Evolutionary conservation across 2,888 invertebrate genomes (phyloP), one percentile per base, ranked within the genome.

Genomic region (Synergus umbraculus): DNA sequence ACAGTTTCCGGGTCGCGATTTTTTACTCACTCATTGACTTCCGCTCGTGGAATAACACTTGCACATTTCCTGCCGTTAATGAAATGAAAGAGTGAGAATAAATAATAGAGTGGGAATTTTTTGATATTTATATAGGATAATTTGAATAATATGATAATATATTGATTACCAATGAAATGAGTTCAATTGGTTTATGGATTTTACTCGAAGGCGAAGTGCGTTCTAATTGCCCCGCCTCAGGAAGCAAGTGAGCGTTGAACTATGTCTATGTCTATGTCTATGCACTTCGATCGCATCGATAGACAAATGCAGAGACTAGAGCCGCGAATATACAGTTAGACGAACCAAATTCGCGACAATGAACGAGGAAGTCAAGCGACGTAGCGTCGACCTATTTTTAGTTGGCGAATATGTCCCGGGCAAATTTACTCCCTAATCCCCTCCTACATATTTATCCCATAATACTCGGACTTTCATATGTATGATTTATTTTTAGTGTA

Each of bases 281-380:
- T 54, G 73, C 73, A 54, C 41, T 54, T 10, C 67, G 78, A 79
- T 83, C 69, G 69, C 80, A 81, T 82, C 81, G 82, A 83, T 83
- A 82, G 81, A 82, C 77, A 80, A 79, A 76, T 64, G 76, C 83
- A 73, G 79, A 81, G 78, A 78, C 76, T 80, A 81, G 83, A 84
- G 81, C 77, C 81, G 86, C 86, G 87, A 83, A 86, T 89, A 88
- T 91, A 92, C 92, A 90, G 92, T 92, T 92, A 92, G 88, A 82
- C 90, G 91, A 89, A 91, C 91, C 90, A 88, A 92, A 92, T 92
- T 92, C 88, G 89, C 89, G 89, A 91, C 91, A 91, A 91, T 91
- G 90, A 90, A 90, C 87, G 88, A 89, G 89, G 89, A 89, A 90
- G 88, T 84, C 69, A 64, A 81, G 84, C 84, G 83, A 81, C 83